Evolutionary conservation across 2,888 invertebrate genomes (phyloP).

Genomic region (Idaea straminata): DNA sequence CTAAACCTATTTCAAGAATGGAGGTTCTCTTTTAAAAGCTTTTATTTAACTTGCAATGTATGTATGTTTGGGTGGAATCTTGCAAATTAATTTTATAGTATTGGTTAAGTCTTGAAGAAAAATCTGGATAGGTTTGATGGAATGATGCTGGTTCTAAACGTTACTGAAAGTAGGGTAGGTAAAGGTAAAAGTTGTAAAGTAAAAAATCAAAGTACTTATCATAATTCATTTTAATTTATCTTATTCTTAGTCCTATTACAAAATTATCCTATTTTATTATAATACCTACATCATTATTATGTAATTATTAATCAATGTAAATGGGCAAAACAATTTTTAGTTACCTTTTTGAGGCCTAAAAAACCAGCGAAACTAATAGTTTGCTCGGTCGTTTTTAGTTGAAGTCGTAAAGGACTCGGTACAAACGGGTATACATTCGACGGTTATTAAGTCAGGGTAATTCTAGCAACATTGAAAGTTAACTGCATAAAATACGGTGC

Average conservation of each 20-base stretch:
- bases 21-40: too few relatives aligned
- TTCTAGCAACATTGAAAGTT: constrained; percentile 3
- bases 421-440: not conserved
- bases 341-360: not conserved
- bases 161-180: too few relatives aligned
- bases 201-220: not conserved
- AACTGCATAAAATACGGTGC: constrained; percentile 22
- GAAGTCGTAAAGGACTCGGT: not conserved
- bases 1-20: too few relatives aligned
- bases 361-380: not conserved
- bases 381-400: not conserved
- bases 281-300: constrained; percentile 19
- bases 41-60: too few relatives aligned
- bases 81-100: too few relatives aligned
- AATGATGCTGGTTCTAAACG: too few relatives aligned
- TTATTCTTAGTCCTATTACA: constrained; percentile 15
- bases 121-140: too few relatives aligned
- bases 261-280: constrained; percentile 27
- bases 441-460: not conserved
- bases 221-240: not conserved
- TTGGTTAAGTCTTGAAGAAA: too few relatives aligned
- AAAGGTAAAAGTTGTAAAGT: too few relatives aligned
- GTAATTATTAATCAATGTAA: too few relatives aligned
- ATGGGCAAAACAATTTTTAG: not conserved
- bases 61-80: too few relatives aligned